Base-by-base conservation (phyloP, 2,797 vertebrate species). In the Menidia menidia region DNA sequence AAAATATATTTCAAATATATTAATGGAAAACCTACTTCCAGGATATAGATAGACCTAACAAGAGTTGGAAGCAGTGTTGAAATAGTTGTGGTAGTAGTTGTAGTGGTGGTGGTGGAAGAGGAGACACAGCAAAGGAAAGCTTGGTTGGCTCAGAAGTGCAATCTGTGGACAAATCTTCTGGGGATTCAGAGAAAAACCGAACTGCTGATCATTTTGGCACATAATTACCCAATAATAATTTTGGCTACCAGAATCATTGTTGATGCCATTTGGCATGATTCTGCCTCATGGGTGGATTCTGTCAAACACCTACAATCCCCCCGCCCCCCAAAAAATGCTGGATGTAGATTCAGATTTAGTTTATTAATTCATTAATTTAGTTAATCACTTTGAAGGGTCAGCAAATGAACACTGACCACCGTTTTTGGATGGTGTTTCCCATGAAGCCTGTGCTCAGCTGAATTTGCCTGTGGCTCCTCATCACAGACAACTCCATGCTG, bases 161-260 rank as follows among this genome's bases (percentile, higher is more conserved):
- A 87, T 85, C 85, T 88, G 85, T 85, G 74, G 71, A 67, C n/a
- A 45, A 77, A 75, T 67, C n/a, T 52, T 78, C 76, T 33, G 69
- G 80, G 90, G 85, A 75, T 62, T 62, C 44, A 25, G 56, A 71
- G 56, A 48, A 32, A 77, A 25, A 45, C 45, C 48, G n/a, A 39
- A 55, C 60, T 25, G 45, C 60, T 62, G 82, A 45, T 77, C 50
- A 58, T 31, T 57, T 51, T 87, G 83, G 90, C 87, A 33, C 32
- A 4, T 0, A 18, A n/a, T 60, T 39, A 39, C 13, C 33, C 72
- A 39, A 31, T 25, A 25, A 43, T 4, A 64, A 30, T 43, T 66
- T 39, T 45, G 73, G 54, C 69, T n/a, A n/a, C 52, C 52, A 54
- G 47, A 65, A 25, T 32, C 35, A 6, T 56, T 60, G 62, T 47